A percentile compares a stretch with the other conserved stretches of the same genome.
These are phyloP conservation scores for Lerista edwardsae DNA, from an alignment of 2,797 vertebrate species.

Conservation along the genomic window DNA sequence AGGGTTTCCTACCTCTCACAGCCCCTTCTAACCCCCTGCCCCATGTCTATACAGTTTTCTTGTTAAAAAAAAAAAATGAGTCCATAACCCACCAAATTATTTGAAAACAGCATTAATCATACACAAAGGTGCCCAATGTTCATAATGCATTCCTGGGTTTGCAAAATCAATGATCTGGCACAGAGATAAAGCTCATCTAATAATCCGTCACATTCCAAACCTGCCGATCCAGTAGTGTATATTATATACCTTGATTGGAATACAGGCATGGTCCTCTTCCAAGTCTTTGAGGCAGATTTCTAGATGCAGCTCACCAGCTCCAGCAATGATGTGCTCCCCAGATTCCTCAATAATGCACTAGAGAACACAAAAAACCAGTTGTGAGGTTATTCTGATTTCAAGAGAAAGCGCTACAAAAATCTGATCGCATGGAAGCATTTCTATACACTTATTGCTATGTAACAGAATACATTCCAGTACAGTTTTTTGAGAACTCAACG, in stretches of 20 bases:
- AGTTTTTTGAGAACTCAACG: not conserved
- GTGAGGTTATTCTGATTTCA: not conserved
- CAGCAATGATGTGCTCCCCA: conserved; percentile 60
- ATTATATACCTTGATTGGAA: conserved; percentile 57
- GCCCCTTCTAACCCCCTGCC: not conserved
- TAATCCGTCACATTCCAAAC: not conserved
- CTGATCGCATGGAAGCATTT: not conserved
- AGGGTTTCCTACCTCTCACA: not conserved
- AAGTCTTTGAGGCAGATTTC: conserved; percentile 68
- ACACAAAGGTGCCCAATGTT: not conserved
- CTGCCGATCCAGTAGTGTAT: not conserved
- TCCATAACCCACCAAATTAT: not conserved
- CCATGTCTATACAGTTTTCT: not conserved
- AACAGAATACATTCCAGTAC: not conserved
- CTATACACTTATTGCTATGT: too few relatives aligned
- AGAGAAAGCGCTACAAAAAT: not conserved
- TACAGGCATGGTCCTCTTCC: conserved; percentile 62
- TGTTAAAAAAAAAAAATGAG: not conserved
- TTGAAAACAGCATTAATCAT: not conserved
- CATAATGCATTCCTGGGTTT: not conserved
- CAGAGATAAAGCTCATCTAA: too few relatives aligned
- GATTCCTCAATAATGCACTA: conserved; percentile 64
- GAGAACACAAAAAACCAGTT: not conserved
- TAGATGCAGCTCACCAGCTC: conserved; percentile 60
- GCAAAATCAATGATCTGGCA: not conserved